A percentile compares a stretch with the other conserved stretches of the same genome.
phyloP scores from a whole-genome alignment of 2,888 invertebrate species.

The Tuta absoluta region DNA sequence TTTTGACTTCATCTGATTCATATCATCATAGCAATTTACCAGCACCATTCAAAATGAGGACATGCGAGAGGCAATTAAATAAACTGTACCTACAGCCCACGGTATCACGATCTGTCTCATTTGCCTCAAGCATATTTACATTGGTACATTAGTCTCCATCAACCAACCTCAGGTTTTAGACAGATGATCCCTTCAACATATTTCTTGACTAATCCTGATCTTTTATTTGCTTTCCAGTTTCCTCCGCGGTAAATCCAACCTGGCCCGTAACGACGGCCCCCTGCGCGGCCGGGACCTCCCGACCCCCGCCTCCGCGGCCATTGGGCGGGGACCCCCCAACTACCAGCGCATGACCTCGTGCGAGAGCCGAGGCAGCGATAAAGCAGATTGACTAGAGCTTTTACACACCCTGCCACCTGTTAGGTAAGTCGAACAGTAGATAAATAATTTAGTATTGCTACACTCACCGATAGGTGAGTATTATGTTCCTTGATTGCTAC shows the following conservation, averaged over 20 bases:
- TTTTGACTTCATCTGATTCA: constrained; percentile 1
- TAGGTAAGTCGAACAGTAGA: constrained; percentile 53
- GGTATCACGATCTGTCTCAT: too few species aligned
- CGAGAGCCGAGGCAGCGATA: constrained; percentile 89
- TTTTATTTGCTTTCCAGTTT: constrained; percentile 83
- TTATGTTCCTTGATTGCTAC: too few species aligned
- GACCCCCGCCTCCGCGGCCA: constrained; percentile 86
- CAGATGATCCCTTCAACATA: too few species aligned
- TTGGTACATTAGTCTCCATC: too few species aligned
- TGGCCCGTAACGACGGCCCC: constrained; percentile 74
- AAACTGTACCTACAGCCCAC: too few species aligned
- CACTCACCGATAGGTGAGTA: too few species aligned
- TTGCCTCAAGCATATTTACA: too few species aligned
- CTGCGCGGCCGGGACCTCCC: constrained; percentile 80
- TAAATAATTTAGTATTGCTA: too few species aligned
- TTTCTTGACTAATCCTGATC: neutral
- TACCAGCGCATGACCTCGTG: constrained; percentile 94
- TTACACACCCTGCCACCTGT: constrained; percentile 80
- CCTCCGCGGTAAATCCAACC: constrained; percentile 92
- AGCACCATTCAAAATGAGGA: neutral
- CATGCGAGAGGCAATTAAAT: too few species aligned
- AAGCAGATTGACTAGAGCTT: constrained; percentile 92
- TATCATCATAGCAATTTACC: neutral
- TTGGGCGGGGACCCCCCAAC: constrained; percentile 85
- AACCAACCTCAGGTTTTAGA: too few species aligned